Base-by-base conservation (phyloP, 1,140 invertebrate genomes). In the Caerostris extrusa region DNA sequence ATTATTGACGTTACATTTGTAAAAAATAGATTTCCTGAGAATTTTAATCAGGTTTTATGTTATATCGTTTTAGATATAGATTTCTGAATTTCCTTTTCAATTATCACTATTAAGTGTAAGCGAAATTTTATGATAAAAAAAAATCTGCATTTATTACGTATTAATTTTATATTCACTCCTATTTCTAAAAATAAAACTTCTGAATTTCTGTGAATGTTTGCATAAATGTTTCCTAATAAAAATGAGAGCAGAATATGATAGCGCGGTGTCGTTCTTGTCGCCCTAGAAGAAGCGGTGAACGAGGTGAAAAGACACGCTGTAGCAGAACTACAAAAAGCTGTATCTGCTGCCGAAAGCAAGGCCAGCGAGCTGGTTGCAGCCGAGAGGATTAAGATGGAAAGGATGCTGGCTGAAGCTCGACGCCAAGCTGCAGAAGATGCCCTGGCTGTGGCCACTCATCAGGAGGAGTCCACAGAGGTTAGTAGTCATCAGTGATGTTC, bases 241-340 rank as follows among this genome's bases (percentile, higher is more conserved):
- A 10, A 7, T 17, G 69, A 12, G 69, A 12, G 69, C 58, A 14
- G 85, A 87, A 50, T 87, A 60, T 87, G 85, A 87, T 87, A 87
- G 85, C 85, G 85, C 58, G 85, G 85, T 50, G 85, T 87, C 85
- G 50, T 61, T 64, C 19, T 61, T 87, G 85, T 87, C 71, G 61
- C 95, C 96, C 60, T 95, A 97, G 97, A 98, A 95, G 97, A 98
- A 95, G 97, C 97, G 3, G 97, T 98, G 57, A 97, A 97, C 94
- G 97, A 98, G 96, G 98, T 99, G 53, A 99, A 99, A 95, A 97
- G 98, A 8, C 98, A 98, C 95, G 98, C 98, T 0, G 97, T 99
- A 64, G 97, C 98, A 7, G 98, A 99, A 95, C 96, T 99, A 53
- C 98, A 99, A 95, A 97, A 98, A 92, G 98, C 98, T 0, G 98